A percentile compares a stretch with the other conserved stretches of the same genome.
phyloP scores from a whole-genome alignment of 37 sponge, comb jelly and placozoan genomes.

The Ephydatia muelleri region DNA sequence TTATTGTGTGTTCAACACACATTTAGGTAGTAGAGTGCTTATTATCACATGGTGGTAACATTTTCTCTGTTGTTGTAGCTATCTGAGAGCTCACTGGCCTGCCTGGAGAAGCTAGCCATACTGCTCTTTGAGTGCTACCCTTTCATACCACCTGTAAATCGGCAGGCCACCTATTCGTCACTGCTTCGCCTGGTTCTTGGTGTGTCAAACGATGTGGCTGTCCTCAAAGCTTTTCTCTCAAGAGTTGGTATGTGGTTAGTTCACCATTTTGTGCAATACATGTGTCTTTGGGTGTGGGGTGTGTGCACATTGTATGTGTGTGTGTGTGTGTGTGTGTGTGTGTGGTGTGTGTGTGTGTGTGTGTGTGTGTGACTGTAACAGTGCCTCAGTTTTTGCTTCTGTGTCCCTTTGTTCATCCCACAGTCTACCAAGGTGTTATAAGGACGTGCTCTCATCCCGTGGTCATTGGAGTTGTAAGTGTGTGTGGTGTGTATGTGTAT shows the following conservation, averaged over 20 bases:
- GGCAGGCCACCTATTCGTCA: slow-evolving; percentile 13
- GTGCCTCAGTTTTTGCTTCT: neutral
- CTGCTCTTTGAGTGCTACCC: slow-evolving; percentile 83
- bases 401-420: neutral
- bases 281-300: neutral
- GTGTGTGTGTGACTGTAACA: too few relatives aligned
- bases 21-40: too few relatives aligned
- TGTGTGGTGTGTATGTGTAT: too few relatives aligned
- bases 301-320: too few relatives aligned
- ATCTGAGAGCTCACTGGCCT: slow-evolving; percentile 58
- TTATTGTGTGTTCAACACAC: too few relatives aligned
- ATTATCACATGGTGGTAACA: too few relatives aligned
- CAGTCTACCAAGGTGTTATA: slow-evolving; percentile 89
- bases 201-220: slow-evolving; percentile 7
- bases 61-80: slow-evolving; percentile 60
- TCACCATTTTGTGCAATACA: too few relatives aligned
- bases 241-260: slow-evolving; percentile 59
- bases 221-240: slow-evolving; percentile 64
- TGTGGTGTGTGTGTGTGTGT: too few relatives aligned
- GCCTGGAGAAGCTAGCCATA: slow-evolving; percentile 79
- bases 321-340: neutral
- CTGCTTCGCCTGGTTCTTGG: slow-evolving; percentile 35
- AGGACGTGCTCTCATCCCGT: slow-evolving; percentile 84
- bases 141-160: slow-evolving; percentile 35
- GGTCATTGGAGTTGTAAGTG: slow-evolving; percentile 67